phyloP scores from a whole-genome alignment of 2,888 invertebrate species.

The Oxyscelio sp. region DNA sequence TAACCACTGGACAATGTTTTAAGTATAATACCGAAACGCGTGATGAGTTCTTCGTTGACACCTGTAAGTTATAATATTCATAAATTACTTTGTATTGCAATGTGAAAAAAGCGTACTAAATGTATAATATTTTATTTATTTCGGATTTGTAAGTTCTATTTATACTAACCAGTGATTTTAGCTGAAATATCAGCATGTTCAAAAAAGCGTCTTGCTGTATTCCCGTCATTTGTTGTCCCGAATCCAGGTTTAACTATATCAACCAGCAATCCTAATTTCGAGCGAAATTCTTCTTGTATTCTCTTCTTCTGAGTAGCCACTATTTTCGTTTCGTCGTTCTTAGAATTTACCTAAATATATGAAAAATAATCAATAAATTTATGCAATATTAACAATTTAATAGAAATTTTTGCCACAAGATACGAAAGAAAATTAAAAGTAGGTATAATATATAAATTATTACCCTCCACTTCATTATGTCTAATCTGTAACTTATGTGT shows the following conservation, averaged over 20 bases:
- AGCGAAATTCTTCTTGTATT: slow-evolving; percentile 29
- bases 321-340: not conserved
- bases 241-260: slow-evolving; percentile 38
- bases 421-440: not conserved
- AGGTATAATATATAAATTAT: not conserved
- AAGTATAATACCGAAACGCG: slow-evolving; percentile 19
- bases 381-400: no score
- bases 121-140: no score
- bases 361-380: no score
- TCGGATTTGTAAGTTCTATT: no score
- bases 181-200: slow-evolving; percentile 3
- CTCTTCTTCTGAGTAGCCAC: slow-evolving; percentile 54
- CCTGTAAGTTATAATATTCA: no score
- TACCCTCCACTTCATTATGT: not conserved
- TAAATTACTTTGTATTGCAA: no score
- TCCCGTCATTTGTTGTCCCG: slow-evolving; percentile 47
- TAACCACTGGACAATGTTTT: slow-evolving; percentile 10
- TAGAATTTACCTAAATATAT: not conserved
- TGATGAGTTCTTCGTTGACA: slow-evolving; percentile 11
- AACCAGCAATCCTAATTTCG: not conserved
- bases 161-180: slow-evolving; percentile 36
- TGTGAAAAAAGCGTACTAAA: no score
- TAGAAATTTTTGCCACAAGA: no score
- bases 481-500: not conserved
- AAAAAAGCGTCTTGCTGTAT: slow-evolving; percentile 44